Conservation (phyloP, 2,797 vertebrate species). For the Pangasius larnaudii region DNA sequence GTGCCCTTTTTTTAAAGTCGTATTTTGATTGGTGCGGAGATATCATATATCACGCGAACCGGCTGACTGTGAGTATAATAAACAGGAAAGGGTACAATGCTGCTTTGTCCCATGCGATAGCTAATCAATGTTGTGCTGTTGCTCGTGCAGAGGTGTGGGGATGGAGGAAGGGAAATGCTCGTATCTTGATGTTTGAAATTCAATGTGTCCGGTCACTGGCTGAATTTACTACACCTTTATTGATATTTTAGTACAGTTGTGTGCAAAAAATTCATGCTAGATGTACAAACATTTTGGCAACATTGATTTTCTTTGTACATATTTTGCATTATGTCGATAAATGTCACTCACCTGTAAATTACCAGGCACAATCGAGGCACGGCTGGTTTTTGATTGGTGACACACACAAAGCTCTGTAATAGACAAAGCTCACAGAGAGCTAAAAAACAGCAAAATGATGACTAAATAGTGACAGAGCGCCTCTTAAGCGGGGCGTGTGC, state of each 20-base stretch:
- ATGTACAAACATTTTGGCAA: not conserved
- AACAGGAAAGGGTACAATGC: not conserved
- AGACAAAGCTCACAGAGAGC: not conserved
- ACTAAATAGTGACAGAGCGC: not conserved
- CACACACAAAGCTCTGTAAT: not conserved
- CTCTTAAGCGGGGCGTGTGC: not conserved
- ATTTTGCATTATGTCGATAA: not conserved
- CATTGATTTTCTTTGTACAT: constrained; percentile 2
- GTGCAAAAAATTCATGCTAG: not conserved
- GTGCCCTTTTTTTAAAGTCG: not conserved
- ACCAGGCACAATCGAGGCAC: not conserved
- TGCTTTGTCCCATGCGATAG: not conserved
- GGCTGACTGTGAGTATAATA: not conserved
- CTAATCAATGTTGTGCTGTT: not conserved
- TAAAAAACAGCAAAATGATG: not conserved
- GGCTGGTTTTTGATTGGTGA: not conserved
- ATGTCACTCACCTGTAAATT: not conserved
- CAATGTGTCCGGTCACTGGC: not conserved
- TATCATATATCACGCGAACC: not conserved
- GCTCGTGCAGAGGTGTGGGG: not conserved
- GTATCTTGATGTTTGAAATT: not conserved
- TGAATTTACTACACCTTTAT: not conserved
- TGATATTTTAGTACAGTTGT: not conserved
- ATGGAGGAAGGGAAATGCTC: not conserved
- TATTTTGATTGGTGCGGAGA: not conserved